A percentile compares a stretch with the other conserved stretches of the same genome.
These are phyloP conservation scores for Eulemur rubriventer DNA, from an alignment of 2,797 vertebrate species.

Conservation along the genomic window DNA sequence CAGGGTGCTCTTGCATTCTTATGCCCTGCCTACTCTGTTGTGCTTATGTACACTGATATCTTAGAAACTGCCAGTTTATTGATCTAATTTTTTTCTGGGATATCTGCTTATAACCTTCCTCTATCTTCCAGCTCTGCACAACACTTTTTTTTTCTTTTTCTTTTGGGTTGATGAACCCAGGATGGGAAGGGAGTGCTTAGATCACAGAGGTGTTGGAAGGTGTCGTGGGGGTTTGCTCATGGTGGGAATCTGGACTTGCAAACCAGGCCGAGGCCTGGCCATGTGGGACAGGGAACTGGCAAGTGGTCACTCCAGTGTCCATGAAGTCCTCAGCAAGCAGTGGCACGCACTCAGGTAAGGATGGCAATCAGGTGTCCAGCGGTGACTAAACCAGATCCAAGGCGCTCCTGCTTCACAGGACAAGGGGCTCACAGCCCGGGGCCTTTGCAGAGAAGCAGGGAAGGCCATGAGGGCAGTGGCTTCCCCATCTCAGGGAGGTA, in stretches of 20 bases:
- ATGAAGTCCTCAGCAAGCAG: constrained; percentile 46
- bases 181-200: neutral
- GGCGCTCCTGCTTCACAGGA: neutral
- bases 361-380: neutral
- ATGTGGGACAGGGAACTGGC: neutral
- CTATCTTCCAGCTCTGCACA: neutral
- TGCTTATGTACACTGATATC: neutral
- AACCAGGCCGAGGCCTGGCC: neutral
- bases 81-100: neutral
- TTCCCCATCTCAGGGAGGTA: neutral
- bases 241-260: neutral
- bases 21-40: neutral
- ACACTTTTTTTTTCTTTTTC: neutral
- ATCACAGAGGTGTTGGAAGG: neutral
- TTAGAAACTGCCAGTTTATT: neutral
- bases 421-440: neutral
- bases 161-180: neutral
- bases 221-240: neutral
- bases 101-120: neutral
- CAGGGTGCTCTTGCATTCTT: neutral
- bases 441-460: neutral
- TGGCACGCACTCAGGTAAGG: neutral
- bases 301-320: neutral
- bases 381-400: neutral
- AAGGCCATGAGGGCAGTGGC: neutral